A percentile compares a stretch with the other conserved stretches of the same genome.
These are phyloP conservation scores for Florisuga fusca DNA, from an alignment of 2,797 vertebrate genomes.

Conservation along the genomic window DNA sequence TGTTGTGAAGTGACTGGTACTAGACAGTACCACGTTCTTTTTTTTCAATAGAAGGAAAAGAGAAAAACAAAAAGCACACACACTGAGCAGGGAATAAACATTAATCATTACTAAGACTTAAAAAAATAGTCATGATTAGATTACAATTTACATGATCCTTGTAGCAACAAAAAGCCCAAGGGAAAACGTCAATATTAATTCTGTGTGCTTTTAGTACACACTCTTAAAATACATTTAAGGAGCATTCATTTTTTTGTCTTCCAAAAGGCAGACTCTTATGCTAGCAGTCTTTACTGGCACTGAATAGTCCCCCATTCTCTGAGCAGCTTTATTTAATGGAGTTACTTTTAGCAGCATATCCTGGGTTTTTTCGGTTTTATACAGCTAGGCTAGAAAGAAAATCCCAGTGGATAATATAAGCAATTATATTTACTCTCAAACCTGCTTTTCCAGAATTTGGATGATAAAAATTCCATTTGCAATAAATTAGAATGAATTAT, in stretches of 20 bases:
- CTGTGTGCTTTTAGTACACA: neutral
- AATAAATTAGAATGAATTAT: neutral
- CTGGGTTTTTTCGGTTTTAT: neutral
- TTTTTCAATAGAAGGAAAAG: constrained; percentile 15
- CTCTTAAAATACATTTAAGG: neutral
- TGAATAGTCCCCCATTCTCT: neutral
- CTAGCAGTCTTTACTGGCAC: neutral
- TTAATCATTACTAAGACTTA: constrained; percentile 35
- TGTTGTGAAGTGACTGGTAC: constrained; percentile 26
- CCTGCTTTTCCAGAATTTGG: neutral
- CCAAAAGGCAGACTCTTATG: neutral
- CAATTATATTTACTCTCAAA: neutral
- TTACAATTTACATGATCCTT: constrained; percentile 21
- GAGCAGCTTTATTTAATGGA: constrained; percentile 15
- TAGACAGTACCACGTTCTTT: neutral
- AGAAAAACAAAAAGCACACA: constrained; percentile 3
- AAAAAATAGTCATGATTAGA: constrained; percentile 5
- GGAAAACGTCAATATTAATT: neutral
- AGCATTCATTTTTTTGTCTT: neutral
- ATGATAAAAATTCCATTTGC: neutral
- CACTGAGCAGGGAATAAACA: neutral
- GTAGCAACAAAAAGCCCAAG: neutral
- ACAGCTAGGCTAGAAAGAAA: neutral
- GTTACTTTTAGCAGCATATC: neutral
- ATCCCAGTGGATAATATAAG: neutral